Conservation (phyloP, 2,888 invertebrate genomes). For the Bugula neritina region DNA sequence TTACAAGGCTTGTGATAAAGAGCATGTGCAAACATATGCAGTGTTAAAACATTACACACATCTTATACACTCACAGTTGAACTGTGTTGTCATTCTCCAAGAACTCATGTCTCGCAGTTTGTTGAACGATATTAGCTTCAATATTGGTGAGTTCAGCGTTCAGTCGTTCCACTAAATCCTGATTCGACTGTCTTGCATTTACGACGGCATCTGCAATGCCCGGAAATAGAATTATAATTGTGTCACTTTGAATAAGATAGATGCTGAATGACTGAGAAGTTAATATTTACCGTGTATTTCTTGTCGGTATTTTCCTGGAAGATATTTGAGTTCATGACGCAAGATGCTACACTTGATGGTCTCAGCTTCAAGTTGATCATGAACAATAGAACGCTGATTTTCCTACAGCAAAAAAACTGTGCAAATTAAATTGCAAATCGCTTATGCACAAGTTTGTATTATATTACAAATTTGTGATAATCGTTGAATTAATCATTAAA, state of each 20-base stretch:
- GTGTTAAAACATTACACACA: no score
- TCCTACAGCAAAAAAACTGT: conserved; percentile 40
- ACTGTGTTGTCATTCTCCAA: conserved; percentile 46
- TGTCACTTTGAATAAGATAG: background rate
- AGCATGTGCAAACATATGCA: no score
- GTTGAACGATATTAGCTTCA: conserved; percentile 39
- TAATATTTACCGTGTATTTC: conserved; percentile 48
- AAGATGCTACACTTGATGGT: conserved; percentile 50
- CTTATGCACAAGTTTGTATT: no score
- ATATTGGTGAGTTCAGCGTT: conserved; percentile 41
- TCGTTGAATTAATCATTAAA: no score
- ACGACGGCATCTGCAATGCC: conserved; percentile 44
- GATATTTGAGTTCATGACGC: conserved; percentile 43
- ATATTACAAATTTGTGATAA: no score
- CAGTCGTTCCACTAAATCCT: conserved; percentile 40
- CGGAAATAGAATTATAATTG: background rate
- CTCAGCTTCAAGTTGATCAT: conserved; percentile 49
- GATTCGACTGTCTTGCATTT: conserved; percentile 48
- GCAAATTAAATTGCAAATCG: no score
- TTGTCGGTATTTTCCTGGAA: conserved; percentile 43
- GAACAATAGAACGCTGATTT: conserved; percentile 37
- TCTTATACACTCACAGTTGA: conserved; percentile 48
- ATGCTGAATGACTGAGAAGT: background rate
- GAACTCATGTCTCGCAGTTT: conserved; percentile 39
- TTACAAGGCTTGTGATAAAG: no score